Percentiles rank a stretch among this genome's conserved stretches.
Evolutionary conservation across 2,113 vertebrate genomes (phyloP).

Genomic region (Butastur rufipennis): DNA sequence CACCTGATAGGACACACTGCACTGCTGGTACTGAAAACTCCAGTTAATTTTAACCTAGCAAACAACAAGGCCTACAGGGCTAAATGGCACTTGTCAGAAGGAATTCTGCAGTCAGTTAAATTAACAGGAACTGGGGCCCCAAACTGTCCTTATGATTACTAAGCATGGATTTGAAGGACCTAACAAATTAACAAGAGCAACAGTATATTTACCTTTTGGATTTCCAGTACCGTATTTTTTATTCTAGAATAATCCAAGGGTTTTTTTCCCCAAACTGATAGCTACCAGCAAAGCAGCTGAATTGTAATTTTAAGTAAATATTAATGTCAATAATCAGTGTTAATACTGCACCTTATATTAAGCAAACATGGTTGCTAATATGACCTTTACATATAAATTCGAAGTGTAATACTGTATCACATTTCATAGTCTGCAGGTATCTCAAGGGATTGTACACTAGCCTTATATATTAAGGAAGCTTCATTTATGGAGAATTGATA

Average conservation of each 20-base stretch:
- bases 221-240: accelerated
- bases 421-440: not conserved
- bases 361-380: constrained; percentile 33
- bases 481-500: not conserved
- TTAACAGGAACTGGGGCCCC: not conserved
- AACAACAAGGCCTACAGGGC: not conserved
- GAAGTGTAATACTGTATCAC: not conserved
- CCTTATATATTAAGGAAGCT: not conserved
- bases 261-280: not conserved
- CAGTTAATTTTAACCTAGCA: not conserved
- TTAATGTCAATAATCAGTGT: not conserved
- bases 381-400: constrained; percentile 42
- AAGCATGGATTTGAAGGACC: not conserved
- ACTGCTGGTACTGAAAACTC: not conserved
- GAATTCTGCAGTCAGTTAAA: not conserved
- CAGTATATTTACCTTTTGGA: not conserved
- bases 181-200: not conserved
- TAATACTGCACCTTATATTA: constrained; percentile 15
- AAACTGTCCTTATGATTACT: not conserved
- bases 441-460: not conserved
- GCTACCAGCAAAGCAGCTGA: not conserved
- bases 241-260: not conserved
- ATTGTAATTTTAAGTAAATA: constrained; percentile 25
- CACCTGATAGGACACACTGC: not conserved
- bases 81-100: not conserved